Evolutionary conservation across 2,888 invertebrate genomes (phyloP).

Genomic region (Terebella lapidaria): DNA sequence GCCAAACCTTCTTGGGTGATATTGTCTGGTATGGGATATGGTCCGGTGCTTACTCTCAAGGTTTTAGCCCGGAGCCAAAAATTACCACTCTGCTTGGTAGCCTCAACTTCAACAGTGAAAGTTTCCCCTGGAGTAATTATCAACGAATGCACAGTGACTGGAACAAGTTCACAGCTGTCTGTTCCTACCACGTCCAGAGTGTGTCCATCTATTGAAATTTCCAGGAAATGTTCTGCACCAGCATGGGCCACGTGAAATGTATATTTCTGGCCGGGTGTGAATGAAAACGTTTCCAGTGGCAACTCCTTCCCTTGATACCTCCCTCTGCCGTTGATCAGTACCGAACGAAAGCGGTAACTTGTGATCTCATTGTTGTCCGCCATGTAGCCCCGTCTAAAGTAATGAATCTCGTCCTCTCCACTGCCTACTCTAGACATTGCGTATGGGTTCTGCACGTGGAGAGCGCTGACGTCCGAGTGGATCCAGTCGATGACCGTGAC

Average conservation of each 20-base stretch:
- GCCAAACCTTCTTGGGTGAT: too few relatives aligned
- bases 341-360: slow-evolving; percentile 12
- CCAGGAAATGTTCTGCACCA: slow-evolving; percentile 27
- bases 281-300: slow-evolving; percentile 8
- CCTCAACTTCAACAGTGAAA: slow-evolving; percentile 32
- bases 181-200: slow-evolving; percentile 28
- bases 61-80: slow-evolving; percentile 38
- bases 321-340: slow-evolving; percentile 34
- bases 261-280: slow-evolving; percentile 9
- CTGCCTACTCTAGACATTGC: not conserved
- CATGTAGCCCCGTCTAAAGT: not conserved
- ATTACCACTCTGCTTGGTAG: slow-evolving; percentile 26
- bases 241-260: slow-evolving; percentile 34
- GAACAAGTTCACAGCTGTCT: slow-evolving; percentile 33
- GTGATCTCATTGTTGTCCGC: not conserved
- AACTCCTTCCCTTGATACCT: slow-evolving; percentile 21
- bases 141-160: slow-evolving; percentile 10
- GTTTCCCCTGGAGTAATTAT: slow-evolving; percentile 29
- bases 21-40: not conserved
- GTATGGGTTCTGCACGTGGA: not conserved
- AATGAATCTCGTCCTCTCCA: not conserved
- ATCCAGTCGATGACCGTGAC: slow-evolving; percentile 9
- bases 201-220: slow-evolving; percentile 34
- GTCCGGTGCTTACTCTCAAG: slow-evolving; percentile 12
- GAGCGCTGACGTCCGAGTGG: not conserved